Percentiles rank a stretch among this genome's conserved stretches.
These are phyloP conservation scores for Sycophila sp. DNA, from an alignment of 1,140 invertebrate species.

Conservation along the genomic window DNA sequence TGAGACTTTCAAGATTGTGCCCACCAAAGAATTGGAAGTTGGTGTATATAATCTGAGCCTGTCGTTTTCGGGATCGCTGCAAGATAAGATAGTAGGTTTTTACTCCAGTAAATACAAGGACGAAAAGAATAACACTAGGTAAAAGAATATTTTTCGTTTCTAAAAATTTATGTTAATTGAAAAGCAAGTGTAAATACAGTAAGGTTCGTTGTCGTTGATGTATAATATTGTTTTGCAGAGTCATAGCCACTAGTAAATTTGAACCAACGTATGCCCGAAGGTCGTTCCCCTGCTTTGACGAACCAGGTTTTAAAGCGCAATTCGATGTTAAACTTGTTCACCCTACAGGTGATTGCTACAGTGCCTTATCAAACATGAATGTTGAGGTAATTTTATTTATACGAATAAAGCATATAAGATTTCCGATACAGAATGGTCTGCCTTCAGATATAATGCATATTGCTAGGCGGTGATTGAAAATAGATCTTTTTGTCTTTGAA, in stretches of 20 bases:
- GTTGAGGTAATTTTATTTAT: slow-evolving; percentile 54
- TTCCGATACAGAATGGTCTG: no score
- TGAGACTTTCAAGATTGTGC: slow-evolving; percentile 75
- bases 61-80: slow-evolving; percentile 76
- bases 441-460: no score
- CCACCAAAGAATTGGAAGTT: slow-evolving; percentile 64
- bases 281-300: slow-evolving; percentile 96
- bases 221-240: slow-evolving; percentile 65
- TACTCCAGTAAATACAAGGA: slow-evolving; percentile 81
- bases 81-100: slow-evolving; percentile 78
- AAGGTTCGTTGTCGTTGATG: not conserved
- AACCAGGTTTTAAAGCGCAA: slow-evolving; percentile 91
- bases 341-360: slow-evolving; percentile 71
- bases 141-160: slow-evolving; percentile 32
- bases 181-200: not conserved
- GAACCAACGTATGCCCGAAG: slow-evolving; percentile 92
- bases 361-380: slow-evolving; percentile 84
- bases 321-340: slow-evolving; percentile 83
- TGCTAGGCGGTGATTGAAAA: no score
- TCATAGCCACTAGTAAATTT: slow-evolving; percentile 90
- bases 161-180: not conserved
- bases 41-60: slow-evolving; percentile 73
- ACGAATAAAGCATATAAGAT: no score
- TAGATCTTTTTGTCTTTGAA: no score
- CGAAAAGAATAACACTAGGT: slow-evolving; percentile 71